Base-by-base conservation (phyloP, 2,797 vertebrate genomes). In the Numenius phaeopus region DNA sequence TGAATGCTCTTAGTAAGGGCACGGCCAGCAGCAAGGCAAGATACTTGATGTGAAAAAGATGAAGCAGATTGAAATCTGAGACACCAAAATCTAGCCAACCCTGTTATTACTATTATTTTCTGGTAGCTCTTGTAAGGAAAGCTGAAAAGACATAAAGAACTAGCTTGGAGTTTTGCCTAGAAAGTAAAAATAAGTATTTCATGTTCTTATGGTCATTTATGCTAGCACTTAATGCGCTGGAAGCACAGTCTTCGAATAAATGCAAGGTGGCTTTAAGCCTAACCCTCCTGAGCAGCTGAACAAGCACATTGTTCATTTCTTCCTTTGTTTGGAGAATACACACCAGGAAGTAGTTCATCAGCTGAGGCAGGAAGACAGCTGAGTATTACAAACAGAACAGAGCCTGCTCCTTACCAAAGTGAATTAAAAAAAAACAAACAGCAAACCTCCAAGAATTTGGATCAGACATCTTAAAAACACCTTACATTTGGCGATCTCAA, bases 311-410 rank as follows among this genome's bases (percentile, higher is more conserved):
- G 84, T 83, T 94, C 18, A 1, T 32, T 83, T 52, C 65, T 85
- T 89, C 67, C 89, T 95, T 88, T 94, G 87, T 93, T 88, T 85
- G 77, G 83, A 75, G 86, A 93, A 82, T 10, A 71, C 18, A 44
- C 44, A 75, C 46, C 65, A 69, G 85, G 78, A 95, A 95, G 47
- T 14, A 79, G 30, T 27, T 91, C 3, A 57, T 66, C 79, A 78
- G 77, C 66, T 88, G 69, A 88, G 0, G 11, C 14, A 76, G 77
- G 61, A 94, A 76, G 23, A 84, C 20, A 70, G 42, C 9, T 1
- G 39, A 30, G 19, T 5, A 26, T 40, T 66, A 49, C 3, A 6
- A 30, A 61, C 17, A 32, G 11, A 89, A 70, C 10, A 67, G 4
- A 46, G 55, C 30, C 40, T 61, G 37, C 44, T 70, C 58, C 67